Conservation (phyloP, 2,113 vertebrate species). For the Penelope pileata region DNA sequence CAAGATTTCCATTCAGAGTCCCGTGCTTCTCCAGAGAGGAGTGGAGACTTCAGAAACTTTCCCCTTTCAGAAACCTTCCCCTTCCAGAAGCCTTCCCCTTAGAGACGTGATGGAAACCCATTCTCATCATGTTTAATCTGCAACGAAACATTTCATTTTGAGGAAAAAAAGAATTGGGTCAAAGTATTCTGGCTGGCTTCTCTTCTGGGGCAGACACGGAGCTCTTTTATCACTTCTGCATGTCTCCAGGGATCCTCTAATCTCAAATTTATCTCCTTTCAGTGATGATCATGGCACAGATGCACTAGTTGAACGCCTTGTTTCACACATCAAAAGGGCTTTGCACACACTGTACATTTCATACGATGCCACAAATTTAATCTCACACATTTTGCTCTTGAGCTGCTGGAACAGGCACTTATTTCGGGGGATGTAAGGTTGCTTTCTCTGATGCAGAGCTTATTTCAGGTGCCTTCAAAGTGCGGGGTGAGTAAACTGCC, state of each 20-base stretch:
- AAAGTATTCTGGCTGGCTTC: background rate
- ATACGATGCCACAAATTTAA: background rate
- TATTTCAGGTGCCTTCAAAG: background rate
- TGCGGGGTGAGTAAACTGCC: background rate
- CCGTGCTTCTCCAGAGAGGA: background rate
- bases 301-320: background rate
- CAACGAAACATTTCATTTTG: background rate
- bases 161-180: background rate
- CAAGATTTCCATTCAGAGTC: background rate
- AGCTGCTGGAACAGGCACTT: background rate
- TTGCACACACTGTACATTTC: background rate
- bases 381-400: background rate
- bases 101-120: background rate
- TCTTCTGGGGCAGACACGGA: background rate
- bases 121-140: background rate
- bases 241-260: background rate
- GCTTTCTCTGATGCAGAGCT: background rate
- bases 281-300: background rate
- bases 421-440: background rate
- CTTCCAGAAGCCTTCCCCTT: background rate
- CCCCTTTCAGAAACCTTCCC: background rate
- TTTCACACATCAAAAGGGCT: background rate
- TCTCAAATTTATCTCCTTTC: background rate
- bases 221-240: background rate
- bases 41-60: background rate